A percentile compares a stretch with the other conserved stretches of the same genome.
phyloP scores from a whole-genome alignment of 2,888 invertebrate species.

The Heteromyza rotundicornis region DNA sequence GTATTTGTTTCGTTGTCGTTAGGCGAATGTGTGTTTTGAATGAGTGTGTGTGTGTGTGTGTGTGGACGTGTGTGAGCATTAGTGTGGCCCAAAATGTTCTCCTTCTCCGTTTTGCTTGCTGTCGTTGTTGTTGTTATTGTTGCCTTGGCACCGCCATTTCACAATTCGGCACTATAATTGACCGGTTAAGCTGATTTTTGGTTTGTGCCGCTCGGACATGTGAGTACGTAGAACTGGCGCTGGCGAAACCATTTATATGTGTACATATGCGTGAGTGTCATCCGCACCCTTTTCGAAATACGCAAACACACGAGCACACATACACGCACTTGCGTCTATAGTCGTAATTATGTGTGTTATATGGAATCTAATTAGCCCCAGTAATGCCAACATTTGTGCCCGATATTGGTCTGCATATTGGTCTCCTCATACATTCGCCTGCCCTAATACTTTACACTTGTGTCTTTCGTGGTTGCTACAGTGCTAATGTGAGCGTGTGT shows the following conservation, averaged over 20 bases:
- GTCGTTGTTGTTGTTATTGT: neutral
- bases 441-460: neutral
- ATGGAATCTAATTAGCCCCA: no score
- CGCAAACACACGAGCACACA: slow-evolving; percentile 26
- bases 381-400: no score
- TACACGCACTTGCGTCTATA: neutral
- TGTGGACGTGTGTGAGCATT: neutral
- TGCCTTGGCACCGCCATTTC: neutral
- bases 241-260: neutral
- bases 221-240: neutral
- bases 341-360: slow-evolving; percentile 44
- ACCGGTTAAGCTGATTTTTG: neutral
- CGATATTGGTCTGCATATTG: no score
- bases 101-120: no score
- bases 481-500: neutral
- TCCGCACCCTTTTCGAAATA: no score
- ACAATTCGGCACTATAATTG: neutral
- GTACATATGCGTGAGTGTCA: neutral
- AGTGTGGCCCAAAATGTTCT: no score
- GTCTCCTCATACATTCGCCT: no score
- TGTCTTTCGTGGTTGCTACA: no score
- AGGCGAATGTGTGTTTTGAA: no score
- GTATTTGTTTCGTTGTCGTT: no score
- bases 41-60: no score
- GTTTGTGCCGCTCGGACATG: neutral